Evolutionary conservation across 2,797 vertebrate species (phyloP).

Genomic region (Steatocranus sp.): DNA sequence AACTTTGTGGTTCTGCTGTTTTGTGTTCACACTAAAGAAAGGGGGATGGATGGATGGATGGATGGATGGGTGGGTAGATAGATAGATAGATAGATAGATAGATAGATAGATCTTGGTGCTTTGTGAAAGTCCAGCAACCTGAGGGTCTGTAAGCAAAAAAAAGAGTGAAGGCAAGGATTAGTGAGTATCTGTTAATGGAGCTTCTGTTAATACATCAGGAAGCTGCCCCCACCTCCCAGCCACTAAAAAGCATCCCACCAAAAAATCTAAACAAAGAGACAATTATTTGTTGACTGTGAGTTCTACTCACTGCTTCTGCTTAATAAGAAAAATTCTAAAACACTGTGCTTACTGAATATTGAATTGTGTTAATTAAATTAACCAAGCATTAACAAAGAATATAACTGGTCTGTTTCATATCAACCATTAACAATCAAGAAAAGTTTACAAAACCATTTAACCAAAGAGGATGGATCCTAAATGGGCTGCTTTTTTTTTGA

Average conservation of each 20-base stretch:
- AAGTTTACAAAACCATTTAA: not conserved
- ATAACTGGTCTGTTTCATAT: fast-evolving
- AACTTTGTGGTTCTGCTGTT: not conserved
- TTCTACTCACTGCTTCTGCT: not conserved
- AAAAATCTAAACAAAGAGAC: not conserved
- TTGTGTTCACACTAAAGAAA: not conserved
- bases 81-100: no score
- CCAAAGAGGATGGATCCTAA: not conserved
- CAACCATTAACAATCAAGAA: not conserved
- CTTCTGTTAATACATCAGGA: no score
- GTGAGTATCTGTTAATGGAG: no score
- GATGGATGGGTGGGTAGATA: fast-evolving
- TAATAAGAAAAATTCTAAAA: not conserved
- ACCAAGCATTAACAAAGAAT: not conserved
- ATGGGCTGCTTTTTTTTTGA: not conserved
- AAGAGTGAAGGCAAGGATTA: no score
- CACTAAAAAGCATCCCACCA: not conserved
- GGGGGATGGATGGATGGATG: fast-evolving
- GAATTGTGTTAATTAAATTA: not conserved
- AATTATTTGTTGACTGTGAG: not conserved
- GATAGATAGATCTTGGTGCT: not conserved
- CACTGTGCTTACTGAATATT: not conserved
- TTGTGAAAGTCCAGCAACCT: no score
- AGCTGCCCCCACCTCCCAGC: no score
- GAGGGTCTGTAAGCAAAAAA: no score